These are phyloP conservation scores for Amia ocellicauda DNA, from an alignment of 2,113 vertebrate species.

Conservation along the genomic window DNA sequence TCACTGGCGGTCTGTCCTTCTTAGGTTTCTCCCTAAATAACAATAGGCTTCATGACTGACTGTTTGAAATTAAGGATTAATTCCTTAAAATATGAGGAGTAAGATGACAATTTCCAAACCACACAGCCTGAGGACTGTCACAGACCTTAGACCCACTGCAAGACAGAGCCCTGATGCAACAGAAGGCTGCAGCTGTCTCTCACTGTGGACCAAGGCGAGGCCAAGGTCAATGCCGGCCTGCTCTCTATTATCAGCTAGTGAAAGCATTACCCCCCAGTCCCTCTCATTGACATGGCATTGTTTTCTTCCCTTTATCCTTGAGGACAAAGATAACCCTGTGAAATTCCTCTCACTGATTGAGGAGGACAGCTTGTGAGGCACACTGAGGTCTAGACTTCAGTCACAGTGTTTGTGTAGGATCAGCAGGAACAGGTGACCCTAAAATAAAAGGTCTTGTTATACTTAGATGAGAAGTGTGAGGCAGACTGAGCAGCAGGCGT, in stretches of 20 bases:
- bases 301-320: conserved; percentile 36
- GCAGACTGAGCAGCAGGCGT: too few relatives aligned
- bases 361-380: conserved; percentile 27
- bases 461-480: too few relatives aligned
- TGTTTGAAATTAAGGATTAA: too few relatives aligned
- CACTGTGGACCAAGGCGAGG: conserved; percentile 15
- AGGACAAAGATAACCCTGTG: conserved; percentile 43
- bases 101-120: background rate
- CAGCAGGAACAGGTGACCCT: too few relatives aligned
- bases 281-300: conserved; percentile 30
- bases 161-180: background rate
- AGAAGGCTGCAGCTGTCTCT: conserved; percentile 12
- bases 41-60: too few relatives aligned
- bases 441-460: too few relatives aligned
- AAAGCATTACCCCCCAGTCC: conserved; percentile 21
- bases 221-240: conserved; percentile 27
- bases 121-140: conserved; percentile 1
- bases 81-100: background rate
- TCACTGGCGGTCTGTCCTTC: too few relatives aligned
- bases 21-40: too few relatives aligned
- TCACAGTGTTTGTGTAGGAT: too few relatives aligned
- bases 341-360: conserved; percentile 34
- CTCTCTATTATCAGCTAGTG: conserved; percentile 18
- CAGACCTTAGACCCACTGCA: background rate
- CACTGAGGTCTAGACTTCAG: too few relatives aligned